Evolutionary conservation across 2,797 vertebrate genomes (phyloP).

Genomic region (Sebastes diaconus): DNA sequence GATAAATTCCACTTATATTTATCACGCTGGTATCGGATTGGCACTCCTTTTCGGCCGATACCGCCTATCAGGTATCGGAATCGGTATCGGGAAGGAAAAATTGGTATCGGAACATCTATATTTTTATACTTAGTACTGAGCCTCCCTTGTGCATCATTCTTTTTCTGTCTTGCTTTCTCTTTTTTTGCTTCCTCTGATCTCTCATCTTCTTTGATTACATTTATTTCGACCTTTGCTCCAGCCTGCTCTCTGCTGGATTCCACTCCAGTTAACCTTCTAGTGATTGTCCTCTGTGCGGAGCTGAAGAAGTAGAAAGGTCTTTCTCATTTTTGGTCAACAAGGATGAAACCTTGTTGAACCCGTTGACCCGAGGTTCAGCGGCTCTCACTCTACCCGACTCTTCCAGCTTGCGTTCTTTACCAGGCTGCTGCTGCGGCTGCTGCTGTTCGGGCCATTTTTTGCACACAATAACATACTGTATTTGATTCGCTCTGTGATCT

Average conservation of each 20-base stretch:
- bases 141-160: background rate
- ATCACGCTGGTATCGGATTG: too few species aligned
- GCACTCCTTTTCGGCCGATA: too few species aligned
- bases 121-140: background rate
- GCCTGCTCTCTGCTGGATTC: conserved; percentile 43
- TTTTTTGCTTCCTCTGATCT: conserved; percentile 21
- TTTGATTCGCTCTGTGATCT: conserved; percentile 44
- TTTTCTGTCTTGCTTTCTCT: background rate
- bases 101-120: background rate
- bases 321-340: conserved; percentile 12
- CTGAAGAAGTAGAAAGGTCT: background rate
- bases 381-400: background rate
- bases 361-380: conserved; percentile 5
- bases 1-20: too few species aligned
- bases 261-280: conserved; percentile 43
- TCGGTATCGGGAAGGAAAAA: too few species aligned
- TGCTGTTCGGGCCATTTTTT: background rate
- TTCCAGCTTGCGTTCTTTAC: background rate
- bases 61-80: too few species aligned
- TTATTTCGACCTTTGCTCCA: conserved; percentile 33
- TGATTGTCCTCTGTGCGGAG: conserved; percentile 13
- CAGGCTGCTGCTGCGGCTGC: background rate
- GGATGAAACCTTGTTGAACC: conserved; percentile 32
- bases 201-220: conserved; percentile 46
- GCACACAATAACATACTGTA: conserved; percentile 30